These are phyloP conservation scores for Andricus curvator DNA, from an alignment of 2,888 invertebrate species.

Conservation along the genomic window DNA sequence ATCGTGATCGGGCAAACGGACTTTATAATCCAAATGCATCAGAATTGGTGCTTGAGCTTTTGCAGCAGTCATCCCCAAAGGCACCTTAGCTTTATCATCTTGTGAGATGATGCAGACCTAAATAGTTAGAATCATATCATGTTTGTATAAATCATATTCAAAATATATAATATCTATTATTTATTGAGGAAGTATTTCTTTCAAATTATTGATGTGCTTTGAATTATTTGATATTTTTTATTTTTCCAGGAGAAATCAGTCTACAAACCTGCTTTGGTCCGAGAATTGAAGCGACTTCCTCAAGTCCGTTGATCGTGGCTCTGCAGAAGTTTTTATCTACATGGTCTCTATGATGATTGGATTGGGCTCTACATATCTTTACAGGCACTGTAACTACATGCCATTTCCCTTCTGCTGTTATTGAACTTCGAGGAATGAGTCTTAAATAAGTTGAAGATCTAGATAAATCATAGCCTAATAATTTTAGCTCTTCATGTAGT, in stretches of 20 bases:
- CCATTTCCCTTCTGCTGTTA: slow-evolving; percentile 61
- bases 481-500: too few species aligned
- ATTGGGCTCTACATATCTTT: slow-evolving; percentile 51
- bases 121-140: too few species aligned
- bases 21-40: slow-evolving; percentile 64
- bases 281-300: slow-evolving; percentile 56
- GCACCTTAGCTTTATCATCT: slow-evolving; percentile 65
- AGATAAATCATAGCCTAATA: too few species aligned
- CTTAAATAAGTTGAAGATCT: slow-evolving; percentile 58
- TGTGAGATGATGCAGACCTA: slow-evolving; percentile 59
- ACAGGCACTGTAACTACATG: slow-evolving; percentile 64
- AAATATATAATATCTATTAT: too few species aligned
- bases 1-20: slow-evolving; percentile 66
- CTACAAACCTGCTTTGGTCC: slow-evolving; percentile 48
- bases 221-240: too few species aligned
- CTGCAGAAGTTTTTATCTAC: slow-evolving; percentile 55
- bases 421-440: slow-evolving; percentile 58
- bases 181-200: too few species aligned
- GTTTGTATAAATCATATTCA: too few species aligned
- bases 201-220: too few species aligned
- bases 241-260: too few species aligned
- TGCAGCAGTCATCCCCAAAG: slow-evolving; percentile 66
- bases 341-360: slow-evolving; percentile 58
- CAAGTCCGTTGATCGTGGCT: slow-evolving; percentile 42
- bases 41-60: slow-evolving; percentile 66